A percentile compares a stretch with the other conserved stretches of the same genome.
Conservation (phyloP, 2,113 vertebrate species). For the Oncorhynchus clarkii region DNA sequence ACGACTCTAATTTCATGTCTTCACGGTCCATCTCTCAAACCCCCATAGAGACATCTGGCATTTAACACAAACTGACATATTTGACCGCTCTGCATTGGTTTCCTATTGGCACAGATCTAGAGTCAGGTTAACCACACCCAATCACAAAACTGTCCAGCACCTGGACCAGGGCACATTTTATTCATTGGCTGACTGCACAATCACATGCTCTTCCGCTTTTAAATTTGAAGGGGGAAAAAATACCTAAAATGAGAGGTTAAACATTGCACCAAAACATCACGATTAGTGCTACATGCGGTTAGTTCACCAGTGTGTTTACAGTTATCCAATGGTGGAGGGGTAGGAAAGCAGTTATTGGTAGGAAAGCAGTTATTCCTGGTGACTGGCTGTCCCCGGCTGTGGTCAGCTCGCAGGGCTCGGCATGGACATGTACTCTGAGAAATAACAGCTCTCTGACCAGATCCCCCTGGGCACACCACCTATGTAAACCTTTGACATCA, state of each 20-base stretch:
- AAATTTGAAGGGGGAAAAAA: too few species aligned
- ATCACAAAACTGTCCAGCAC: too few species aligned
- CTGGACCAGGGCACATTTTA: too few species aligned
- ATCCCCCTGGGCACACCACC: neutral
- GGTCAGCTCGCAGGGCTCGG: neutral
- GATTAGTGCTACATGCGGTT: neutral
- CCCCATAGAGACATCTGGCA: too few species aligned
- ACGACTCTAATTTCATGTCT: too few species aligned
- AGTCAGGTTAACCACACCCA: too few species aligned
- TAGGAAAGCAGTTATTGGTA: neutral
- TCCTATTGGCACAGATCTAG: too few species aligned
- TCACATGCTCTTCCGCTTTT: too few species aligned
- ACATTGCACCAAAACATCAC: neutral
- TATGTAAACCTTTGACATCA: neutral
- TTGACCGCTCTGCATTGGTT: too few species aligned
- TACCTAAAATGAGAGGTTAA: neutral
- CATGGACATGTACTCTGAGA: neutral
- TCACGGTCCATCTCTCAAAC: too few species aligned
- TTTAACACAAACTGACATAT: too few species aligned
- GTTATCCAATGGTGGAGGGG: neutral
- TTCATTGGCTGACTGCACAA: too few species aligned
- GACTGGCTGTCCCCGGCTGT: neutral
- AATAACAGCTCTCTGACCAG: neutral
- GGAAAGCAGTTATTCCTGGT: neutral
- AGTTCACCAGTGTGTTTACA: neutral